Evolutionary conservation across 2,113 vertebrate species (phyloP).

Genomic region (Platysteira castanea): DNA sequence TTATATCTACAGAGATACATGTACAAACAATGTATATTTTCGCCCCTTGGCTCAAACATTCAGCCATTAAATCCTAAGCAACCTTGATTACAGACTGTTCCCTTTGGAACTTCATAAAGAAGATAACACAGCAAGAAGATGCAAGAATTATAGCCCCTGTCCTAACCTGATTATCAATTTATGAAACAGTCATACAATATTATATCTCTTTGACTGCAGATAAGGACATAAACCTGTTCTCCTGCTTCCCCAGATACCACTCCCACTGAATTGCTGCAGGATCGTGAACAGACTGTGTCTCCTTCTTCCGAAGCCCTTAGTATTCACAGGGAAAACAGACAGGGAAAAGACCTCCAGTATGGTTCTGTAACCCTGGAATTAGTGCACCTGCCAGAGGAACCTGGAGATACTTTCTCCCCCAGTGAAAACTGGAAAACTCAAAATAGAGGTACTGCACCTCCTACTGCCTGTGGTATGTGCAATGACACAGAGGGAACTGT

Average conservation of each 20-base stretch:
- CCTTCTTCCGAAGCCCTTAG: background rate
- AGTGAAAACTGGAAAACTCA: background rate
- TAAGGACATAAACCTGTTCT: background rate
- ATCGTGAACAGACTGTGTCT: background rate
- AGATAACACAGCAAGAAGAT: background rate
- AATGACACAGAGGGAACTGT: background rate
- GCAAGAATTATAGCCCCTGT: background rate
- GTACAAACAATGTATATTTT: background rate
- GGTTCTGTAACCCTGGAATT: background rate
- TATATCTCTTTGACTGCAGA: background rate
- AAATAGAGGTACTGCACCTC: background rate
- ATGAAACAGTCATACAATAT: background rate
- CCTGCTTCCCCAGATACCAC: background rate
- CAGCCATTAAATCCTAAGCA: background rate
- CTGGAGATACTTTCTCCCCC: background rate
- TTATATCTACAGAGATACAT: background rate
- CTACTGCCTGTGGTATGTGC: background rate
- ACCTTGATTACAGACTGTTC: background rate
- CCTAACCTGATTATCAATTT: background rate
- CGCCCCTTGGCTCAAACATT: background rate
- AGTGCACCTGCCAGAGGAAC: background rate
- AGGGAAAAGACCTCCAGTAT: background rate
- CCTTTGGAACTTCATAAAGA: background rate
- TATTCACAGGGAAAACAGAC: background rate
- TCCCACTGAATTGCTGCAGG: background rate